Base-by-base conservation (phyloP, 2,797 vertebrate genomes). In the Cuniculus paca region DNA sequence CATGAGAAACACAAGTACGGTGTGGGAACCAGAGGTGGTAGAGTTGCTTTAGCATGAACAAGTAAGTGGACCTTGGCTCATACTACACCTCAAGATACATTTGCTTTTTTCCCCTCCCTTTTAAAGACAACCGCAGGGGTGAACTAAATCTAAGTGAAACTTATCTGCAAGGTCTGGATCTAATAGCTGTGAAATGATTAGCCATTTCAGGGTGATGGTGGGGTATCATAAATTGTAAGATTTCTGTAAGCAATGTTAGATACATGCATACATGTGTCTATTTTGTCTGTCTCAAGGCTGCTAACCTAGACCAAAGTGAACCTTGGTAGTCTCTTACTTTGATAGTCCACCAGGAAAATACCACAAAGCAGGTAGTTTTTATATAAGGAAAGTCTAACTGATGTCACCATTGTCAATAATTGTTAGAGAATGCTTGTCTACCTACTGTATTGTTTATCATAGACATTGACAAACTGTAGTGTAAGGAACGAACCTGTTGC, bases 231-330 rank as follows among this genome's bases (percentile, higher is more conserved):
- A 52, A 90, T 63, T 20, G 0, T 91, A 65, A 84, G 39, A n/a
- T 75, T 58, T 94, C 80, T 81, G 45, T 90, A 72, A 61, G 24
- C 58, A 84, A 95, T 52, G 26, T 78, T 22, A 68, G 11, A 17
- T 45, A n/a, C 8, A 6, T 19, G 70, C 19, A 52, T 31, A 50
- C 61, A 50, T 42, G 19, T 45, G 48, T 84, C 86, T 85, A 28
- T 42, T 92, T 96, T 65, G 63, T 58, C 72, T 90, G 39, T 80
- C 39, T 80, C 17, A 54, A 96, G 50, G 84, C 50, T 58, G 50
- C 79, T 13, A 83, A 11, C 12, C n/a, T 77, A 56, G 42, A 56
- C 34, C 39, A 80, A 80, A 86, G 56, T 60, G 68, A 92, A 70
- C 16, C 12, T 39, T 48, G 2, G 11, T 74, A 82, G 39, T 68